phyloP scores from a whole-genome alignment of 2,888 invertebrate genomes.

The Drosophila anomalata region DNA sequence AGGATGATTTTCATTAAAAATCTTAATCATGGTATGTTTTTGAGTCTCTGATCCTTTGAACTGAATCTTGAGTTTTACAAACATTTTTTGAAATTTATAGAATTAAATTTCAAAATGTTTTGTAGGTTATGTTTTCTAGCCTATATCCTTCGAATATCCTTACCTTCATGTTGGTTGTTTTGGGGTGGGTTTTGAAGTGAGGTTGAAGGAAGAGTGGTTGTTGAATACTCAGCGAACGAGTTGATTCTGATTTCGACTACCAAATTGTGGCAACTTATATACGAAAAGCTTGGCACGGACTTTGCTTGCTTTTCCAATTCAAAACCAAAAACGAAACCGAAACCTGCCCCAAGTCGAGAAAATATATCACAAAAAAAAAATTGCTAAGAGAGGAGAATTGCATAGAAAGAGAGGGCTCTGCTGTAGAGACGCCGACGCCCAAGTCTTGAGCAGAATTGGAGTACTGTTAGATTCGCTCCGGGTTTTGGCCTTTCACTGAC shows the following conservation, averaged over 20 bases:
- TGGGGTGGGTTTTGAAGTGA: constrained; percentile 44
- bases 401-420: constrained; percentile 26
- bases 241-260: constrained; percentile 82
- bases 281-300: constrained; percentile 70
- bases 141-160: constrained; percentile 15
- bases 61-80: neutral
- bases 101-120: neutral
- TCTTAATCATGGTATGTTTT: neutral
- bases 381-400: constrained; percentile 31
- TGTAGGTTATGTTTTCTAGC: neutral
- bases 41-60: neutral
- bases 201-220: constrained; percentile 67
- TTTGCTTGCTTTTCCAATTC: constrained; percentile 51
- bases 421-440: constrained; percentile 49
- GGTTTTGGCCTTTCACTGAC: constrained; percentile 51
- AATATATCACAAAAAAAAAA: constrained; percentile 21
- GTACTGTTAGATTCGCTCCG: constrained; percentile 21
- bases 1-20: neutral
- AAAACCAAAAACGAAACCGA: constrained; percentile 28
- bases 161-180: constrained; percentile 83
- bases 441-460: constrained; percentile 49
- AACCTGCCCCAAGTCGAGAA: constrained; percentile 41
- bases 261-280: constrained; percentile 82
- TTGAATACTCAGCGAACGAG: constrained; percentile 82
- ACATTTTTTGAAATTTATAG: neutral